A percentile compares a stretch with the other conserved stretches of the same genome.
Evolutionary conservation across 2,888 invertebrate genomes (phyloP).

Genomic region (Morinoia aosen): DNA sequence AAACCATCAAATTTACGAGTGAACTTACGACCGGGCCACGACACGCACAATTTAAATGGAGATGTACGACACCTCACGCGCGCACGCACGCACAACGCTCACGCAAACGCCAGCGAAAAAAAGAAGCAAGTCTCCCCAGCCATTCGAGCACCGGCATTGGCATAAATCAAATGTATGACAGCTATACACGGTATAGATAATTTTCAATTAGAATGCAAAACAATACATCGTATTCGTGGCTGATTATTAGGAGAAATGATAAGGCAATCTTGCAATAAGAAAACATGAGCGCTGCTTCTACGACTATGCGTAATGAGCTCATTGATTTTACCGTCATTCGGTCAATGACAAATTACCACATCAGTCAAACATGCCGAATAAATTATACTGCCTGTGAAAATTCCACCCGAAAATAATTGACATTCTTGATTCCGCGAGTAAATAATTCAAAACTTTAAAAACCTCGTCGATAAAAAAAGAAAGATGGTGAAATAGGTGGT

Average conservation of each 20-base stretch:
- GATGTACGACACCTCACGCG: neutral
- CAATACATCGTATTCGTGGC: slow-evolving; percentile 44
- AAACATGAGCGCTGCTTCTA: neutral
- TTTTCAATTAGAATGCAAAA: slow-evolving; percentile 47
- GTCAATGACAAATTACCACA: slow-evolving; percentile 10
- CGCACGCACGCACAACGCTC: neutral
- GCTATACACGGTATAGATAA: slow-evolving; percentile 46
- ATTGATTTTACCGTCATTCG: neutral
- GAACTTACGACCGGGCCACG: neutral
- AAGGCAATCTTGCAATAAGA: neutral
- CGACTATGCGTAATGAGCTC: slow-evolving; percentile 13
- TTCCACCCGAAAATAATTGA: neutral
- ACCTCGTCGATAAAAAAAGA: neutral
- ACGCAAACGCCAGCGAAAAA: neutral
- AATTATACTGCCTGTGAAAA: neutral
- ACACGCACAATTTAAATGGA: neutral
- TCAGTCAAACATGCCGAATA: neutral
- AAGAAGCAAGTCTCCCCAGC: neutral
- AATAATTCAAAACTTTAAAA: neutral
- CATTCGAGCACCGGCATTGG: slow-evolving; percentile 15
- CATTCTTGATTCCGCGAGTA: neutral
- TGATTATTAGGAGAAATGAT: slow-evolving; percentile 34
- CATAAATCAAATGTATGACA: slow-evolving; percentile 38
- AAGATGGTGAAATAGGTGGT: neutral
- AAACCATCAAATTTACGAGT: neutral